A percentile compares a stretch with the other conserved stretches of the same genome.
phyloP scores from a whole-genome alignment of 1,140 invertebrate species.

The Heliconius himera region DNA sequence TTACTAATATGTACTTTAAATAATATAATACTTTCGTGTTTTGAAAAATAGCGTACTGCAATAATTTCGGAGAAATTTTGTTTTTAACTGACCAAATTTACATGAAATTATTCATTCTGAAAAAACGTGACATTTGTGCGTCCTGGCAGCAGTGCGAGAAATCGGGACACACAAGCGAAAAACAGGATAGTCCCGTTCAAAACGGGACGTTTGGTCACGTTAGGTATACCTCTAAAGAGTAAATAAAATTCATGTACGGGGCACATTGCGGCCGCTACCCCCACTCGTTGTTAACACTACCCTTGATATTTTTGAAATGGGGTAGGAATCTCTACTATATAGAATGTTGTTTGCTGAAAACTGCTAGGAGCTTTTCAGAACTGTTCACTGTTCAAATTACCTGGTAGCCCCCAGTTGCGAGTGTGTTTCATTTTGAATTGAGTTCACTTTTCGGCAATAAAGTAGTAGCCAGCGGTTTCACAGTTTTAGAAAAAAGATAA shows the following conservation, averaged over 20 bases:
- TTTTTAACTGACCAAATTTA: too few relatives aligned
- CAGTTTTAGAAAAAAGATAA: constrained; percentile 10
- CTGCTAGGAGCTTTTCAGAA: constrained; percentile 40
- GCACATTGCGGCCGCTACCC: constrained; percentile 56
- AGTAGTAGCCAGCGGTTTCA: constrained; percentile 29
- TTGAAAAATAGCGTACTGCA: too few relatives aligned
- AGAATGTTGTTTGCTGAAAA: constrained; percentile 43
- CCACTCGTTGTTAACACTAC: constrained; percentile 64
- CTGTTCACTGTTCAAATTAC: constrained; percentile 35
- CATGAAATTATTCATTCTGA: too few relatives aligned
- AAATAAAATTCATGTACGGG: constrained; percentile 59
- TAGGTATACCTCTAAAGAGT: constrained; percentile 51
- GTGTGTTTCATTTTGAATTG: constrained; percentile 39
- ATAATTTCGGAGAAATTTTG: too few relatives aligned
- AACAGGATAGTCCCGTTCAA: too few relatives aligned
- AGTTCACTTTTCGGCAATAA: constrained; percentile 36
- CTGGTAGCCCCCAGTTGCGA: constrained; percentile 28
- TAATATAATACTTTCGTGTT: too few relatives aligned
- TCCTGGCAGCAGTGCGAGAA: too few relatives aligned
- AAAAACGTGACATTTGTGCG: too few relatives aligned
- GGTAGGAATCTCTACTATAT: constrained; percentile 39
- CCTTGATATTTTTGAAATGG: constrained; percentile 62
- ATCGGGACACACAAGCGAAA: too few relatives aligned
- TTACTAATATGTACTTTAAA: too few relatives aligned
- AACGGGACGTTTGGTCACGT: too few relatives aligned